Evolutionary conservation across 2,888 invertebrate species (phyloP), one percentile per base, ranked within the genome.

Genomic region (Cacoxenus indagator): DNA sequence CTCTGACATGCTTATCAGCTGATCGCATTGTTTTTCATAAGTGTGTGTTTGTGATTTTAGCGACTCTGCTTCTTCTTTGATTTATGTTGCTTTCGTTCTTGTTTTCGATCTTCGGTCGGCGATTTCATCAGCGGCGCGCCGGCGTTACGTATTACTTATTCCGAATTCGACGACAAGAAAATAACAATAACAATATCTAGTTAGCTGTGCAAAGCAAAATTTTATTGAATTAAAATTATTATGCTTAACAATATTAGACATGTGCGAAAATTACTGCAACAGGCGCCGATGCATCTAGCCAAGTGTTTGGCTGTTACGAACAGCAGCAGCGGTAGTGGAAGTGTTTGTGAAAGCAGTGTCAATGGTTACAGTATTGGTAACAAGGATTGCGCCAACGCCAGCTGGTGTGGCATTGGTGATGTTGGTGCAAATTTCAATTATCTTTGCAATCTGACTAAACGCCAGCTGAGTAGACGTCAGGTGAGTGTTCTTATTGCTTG

Each of bases 161-260:
- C 76, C 78, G 82, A 79, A 77, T 75, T 78, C 75, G 66, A 65
- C 5, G 3, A 43, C 45, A 43, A n/a, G n/a, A n/a, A n/a, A n/a
- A 4, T 4, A 71, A 66, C 72, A 72, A 74, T 70, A 67, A 68
- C 68, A 69, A 75, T n/a, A 68, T 70, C 55, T 65, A 51, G 51
- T 51, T 8, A 19, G 17, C 22, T 14, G 4, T 22, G 37, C 37
- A 64, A 9, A 45, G 2, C 43, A 71, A 68, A 76, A n/a, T n/a
- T 73, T 70, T 71, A 69, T 73, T 70, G 59, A 77, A 83, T 66
- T n/a, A n/a, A n/a, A n/a, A n/a, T n/a, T n/a, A n/a, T n/a, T 68
- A 80, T 80, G 80, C 81, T 81, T 43, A 83, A 74, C 70, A 78
- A 83, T 71, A 73, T 83, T 75, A 82, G 74, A 73, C 75, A 79